Evolutionary conservation across 2,797 vertebrate genomes (phyloP), one percentile per base, ranked within the genome.

Genomic region (Hydrophis major): DNA sequence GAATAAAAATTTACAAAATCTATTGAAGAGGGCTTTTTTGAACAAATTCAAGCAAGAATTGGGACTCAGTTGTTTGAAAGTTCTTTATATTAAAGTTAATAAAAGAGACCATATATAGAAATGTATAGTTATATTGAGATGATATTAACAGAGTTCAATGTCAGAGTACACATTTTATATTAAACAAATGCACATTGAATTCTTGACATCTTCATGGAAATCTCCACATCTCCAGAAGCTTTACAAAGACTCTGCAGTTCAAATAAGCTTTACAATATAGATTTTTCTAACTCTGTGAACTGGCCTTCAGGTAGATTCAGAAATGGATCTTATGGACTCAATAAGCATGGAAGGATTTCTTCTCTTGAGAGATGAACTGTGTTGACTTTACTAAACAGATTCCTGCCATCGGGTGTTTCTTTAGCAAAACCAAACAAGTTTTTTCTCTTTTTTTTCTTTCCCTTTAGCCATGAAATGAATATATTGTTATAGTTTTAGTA

Each of bases 311-410:
- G 74, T 47, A 47, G 74, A 83, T 47, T 83, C 74, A 83, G 37
- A 83, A 83, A 78, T 78, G 89, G 20, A 74, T 78, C 37, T 83
- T 57, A 74, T 89, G n/a, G 47, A 5, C 8, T 86, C 47, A 86
- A 25, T 5, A 42, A 78, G 32, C 4, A 55, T 37, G 3, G 69
- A 86, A 86, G 2, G 47, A 11, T 32, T 32, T 50, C 16, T 89
- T 89, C 56, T 89, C 47, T 89, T n/a, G n/a, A 86, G 60, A 91
- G 92, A 28, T 50, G 92, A 95, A 83, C 83, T 42, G 18, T 78
- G 42, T 22, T 78, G 74, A 42, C 37, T 78, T 78, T 78, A 78
- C 37, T 25, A 83, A 83, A 83, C 37, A 83, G 20, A 83, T 25
- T 83, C 37, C 37, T 83, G 8, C 20, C 37, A 83, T 42, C 0